phyloP scores from a whole-genome alignment of 2,113 vertebrate genomes.

The Oreochromis niloticus region DNA sequence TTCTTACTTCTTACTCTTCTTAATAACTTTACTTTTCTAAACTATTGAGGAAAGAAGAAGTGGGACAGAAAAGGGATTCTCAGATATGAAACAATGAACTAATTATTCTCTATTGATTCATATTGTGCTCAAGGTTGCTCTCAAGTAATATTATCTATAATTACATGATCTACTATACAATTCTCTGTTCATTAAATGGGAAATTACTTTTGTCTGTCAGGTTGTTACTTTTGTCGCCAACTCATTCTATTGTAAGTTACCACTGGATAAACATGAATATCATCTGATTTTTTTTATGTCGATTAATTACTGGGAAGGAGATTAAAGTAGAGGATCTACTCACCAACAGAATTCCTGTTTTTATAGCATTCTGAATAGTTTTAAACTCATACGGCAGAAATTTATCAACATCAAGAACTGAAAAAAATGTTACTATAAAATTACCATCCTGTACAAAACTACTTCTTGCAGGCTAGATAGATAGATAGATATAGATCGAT shows the following conservation, averaged over 20 bases:
- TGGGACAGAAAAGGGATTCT: neutral
- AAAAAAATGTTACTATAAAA: neutral
- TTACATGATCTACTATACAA: neutral
- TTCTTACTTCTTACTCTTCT: neutral
- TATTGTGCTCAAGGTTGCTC: neutral
- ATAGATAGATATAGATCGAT: rapidly evolving
- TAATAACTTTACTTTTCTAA: neutral
- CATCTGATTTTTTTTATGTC: neutral
- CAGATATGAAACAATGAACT: neutral
- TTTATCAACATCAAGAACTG: neutral
- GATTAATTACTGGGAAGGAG: neutral
- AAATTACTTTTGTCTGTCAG: neutral
- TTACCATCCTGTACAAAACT: neutral
- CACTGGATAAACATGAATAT: neutral
- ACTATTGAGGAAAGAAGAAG: neutral
- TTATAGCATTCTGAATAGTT: neutral
- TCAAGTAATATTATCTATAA: neutral
- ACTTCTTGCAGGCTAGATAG: neutral
- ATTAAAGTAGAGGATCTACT: neutral
- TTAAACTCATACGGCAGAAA: neutral
- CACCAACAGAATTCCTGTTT: neutral
- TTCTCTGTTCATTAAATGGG: too few relatives aligned
- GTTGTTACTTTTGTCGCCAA: neutral
- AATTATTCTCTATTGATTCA: neutral
- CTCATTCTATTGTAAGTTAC: neutral